Conservation (phyloP, 1,140 invertebrate genomes). For the Drosophila bocqueti region DNA sequence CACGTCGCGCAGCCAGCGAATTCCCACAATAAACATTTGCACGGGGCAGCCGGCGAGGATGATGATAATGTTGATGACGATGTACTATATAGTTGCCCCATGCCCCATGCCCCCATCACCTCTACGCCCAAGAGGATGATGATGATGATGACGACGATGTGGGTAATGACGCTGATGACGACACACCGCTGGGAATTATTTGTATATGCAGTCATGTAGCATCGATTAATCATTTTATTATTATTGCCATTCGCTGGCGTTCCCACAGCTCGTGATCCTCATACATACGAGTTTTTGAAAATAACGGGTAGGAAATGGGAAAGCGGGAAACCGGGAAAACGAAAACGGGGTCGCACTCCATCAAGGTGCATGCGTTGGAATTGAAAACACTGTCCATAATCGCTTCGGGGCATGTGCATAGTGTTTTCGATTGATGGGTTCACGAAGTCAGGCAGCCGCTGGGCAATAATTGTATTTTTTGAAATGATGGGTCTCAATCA, state of each 20-base stretch:
- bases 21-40: conserved; percentile 82
- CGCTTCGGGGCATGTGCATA: conserved; percentile 12
- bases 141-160: conserved; percentile 35
- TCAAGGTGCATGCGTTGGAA: conserved; percentile 3
- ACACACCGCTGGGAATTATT: conserved; percentile 80
- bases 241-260: conserved; percentile 73
- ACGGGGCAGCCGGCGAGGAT: conserved; percentile 57
- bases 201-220: conserved; percentile 83
- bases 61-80: conserved; percentile 67
- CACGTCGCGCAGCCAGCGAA: conserved; percentile 68
- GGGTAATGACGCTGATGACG: conserved; percentile 73
- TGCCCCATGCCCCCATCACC: conserved; percentile 2
- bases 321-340: not conserved
- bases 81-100: conserved; percentile 35
- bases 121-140: conserved; percentile 14
- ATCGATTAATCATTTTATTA: conserved; percentile 84
- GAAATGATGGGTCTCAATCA: not conserved
- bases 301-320: conserved; percentile 2
- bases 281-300: conserved; percentile 57
- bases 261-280: conserved; percentile 78
- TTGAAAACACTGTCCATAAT: conserved; percentile 33
- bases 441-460: conserved; percentile 11
- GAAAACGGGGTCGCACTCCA: conserved; percentile 1
- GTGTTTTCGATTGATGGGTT: conserved; percentile 15
- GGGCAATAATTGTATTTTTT: not conserved